Percentiles rank a stretch among this genome's conserved stretches.
phyloP scores from a whole-genome alignment of 2,888 invertebrate species.

The Cotesia congregata region DNA sequence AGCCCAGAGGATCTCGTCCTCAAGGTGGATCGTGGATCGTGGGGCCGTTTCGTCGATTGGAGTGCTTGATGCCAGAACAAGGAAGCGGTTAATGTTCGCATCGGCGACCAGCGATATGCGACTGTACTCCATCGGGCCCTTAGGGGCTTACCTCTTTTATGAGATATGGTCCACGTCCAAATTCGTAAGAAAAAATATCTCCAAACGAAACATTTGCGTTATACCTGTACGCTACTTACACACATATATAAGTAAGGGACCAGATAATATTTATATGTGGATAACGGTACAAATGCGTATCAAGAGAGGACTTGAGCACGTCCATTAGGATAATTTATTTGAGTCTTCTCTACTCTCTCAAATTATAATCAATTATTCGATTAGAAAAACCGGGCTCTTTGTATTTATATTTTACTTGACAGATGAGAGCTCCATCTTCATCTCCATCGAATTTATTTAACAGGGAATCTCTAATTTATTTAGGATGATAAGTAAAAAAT shows the following conservation, averaged over 20 bases:
- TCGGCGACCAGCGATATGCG: slow-evolving; percentile 6
- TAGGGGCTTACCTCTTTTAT: slow-evolving; percentile 14
- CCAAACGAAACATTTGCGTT: slow-evolving; percentile 16
- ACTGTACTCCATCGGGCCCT: slow-evolving; percentile 2
- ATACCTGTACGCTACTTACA: background rate
- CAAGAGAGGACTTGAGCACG: background rate
- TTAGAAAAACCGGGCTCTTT: too few relatives aligned
- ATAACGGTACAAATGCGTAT: background rate
- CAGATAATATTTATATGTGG: slow-evolving; percentile 6
- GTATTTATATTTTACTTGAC: too few relatives aligned
- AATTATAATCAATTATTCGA: too few relatives aligned
- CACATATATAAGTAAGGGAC: background rate
- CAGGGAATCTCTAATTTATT: background rate
- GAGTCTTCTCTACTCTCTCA: background rate
- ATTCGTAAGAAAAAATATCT: slow-evolving; percentile 42
- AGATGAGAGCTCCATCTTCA: background rate
- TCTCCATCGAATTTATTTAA: background rate
- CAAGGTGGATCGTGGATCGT: background rate
- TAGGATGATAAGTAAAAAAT: background rate
- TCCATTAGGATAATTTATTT: slow-evolving; percentile 1
- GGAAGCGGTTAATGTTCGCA: slow-evolving; percentile 35
- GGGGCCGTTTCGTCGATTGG: slow-evolving; percentile 40
- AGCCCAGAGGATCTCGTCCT: too few relatives aligned
- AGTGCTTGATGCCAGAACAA: slow-evolving; percentile 6
- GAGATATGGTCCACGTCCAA: slow-evolving; percentile 38